Evolutionary conservation across 2,888 invertebrate species (phyloP).

Genomic region (Priocnemis perturbator): DNA sequence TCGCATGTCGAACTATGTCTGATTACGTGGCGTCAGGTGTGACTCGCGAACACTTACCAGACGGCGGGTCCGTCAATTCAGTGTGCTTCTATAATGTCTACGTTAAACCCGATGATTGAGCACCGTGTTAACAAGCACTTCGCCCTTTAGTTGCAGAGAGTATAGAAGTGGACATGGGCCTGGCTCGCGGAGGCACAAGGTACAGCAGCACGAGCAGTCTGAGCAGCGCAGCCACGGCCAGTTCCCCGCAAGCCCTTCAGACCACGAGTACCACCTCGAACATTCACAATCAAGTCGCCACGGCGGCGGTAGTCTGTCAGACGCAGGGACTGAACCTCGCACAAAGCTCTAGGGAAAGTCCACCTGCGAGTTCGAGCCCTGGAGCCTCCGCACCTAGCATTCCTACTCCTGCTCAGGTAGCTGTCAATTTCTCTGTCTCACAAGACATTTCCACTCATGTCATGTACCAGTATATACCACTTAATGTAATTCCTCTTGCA

Average conservation of each 20-base stretch:
- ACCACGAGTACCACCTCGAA: conserved; percentile 57
- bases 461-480: no score
- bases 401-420: conserved; percentile 71
- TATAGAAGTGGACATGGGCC: conserved; percentile 70
- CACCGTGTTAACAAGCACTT: background rate
- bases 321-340: conserved; percentile 72
- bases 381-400: conserved; percentile 69
- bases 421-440: background rate
- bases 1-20: no score
- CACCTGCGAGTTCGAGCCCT: conserved; percentile 70
- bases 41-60: no score
- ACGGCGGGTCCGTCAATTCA: no score
- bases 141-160: conserved; percentile 57
- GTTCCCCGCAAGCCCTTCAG: conserved; percentile 74
- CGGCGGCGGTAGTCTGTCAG: conserved; percentile 71
- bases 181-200: conserved; percentile 71
- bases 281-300: conserved; percentile 68
- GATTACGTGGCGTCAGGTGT: no score
- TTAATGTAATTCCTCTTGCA: no score
- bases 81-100: no score
- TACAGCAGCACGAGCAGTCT: conserved; percentile 77
- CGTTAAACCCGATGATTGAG: no score
- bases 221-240: conserved; percentile 76
- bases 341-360: conserved; percentile 71
- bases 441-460: background rate